Conservation (phyloP, 2,888 invertebrate species). For the Lepeophtheirus nordmannii region DNA sequence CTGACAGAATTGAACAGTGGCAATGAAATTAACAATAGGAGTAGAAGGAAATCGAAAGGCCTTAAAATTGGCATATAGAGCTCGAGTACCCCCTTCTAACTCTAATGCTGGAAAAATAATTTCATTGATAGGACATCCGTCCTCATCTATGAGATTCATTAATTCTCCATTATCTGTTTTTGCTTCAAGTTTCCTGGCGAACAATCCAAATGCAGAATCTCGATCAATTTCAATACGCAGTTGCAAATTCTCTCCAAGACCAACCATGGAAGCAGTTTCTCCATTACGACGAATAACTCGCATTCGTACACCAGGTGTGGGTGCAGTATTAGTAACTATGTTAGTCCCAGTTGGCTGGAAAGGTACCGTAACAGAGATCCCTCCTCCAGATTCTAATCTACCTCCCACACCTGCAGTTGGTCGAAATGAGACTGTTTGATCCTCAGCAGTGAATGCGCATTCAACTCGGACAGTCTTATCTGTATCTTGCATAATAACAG, state of each 20-base stretch:
- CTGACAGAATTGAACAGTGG: conserved; percentile 38
- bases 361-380: conserved; percentile 35
- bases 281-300: conserved; percentile 35
- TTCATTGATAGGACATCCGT: conserved; percentile 37
- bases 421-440: conserved; percentile 36
- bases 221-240: conserved; percentile 37
- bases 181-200: conserved; percentile 37
- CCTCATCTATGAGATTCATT: conserved; percentile 36
- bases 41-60: conserved; percentile 39
- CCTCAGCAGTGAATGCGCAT: conserved; percentile 37
- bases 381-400: conserved; percentile 30
- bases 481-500: conserved; percentile 38
- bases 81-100: conserved; percentile 33
- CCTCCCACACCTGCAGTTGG: conserved; percentile 30
- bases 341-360: conserved; percentile 35
- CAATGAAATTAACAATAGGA: conserved; percentile 38
- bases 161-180: conserved; percentile 37
- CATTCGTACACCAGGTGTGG: conserved; percentile 37
- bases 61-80: conserved; percentile 36
- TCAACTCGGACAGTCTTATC: conserved; percentile 38
- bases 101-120: conserved; percentile 36
- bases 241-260: conserved; percentile 36
- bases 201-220: conserved; percentile 36
- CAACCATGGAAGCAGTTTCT: conserved; percentile 36
- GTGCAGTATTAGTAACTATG: conserved; percentile 37